Evolutionary conservation across 2,113 vertebrate species (phyloP), one percentile per base, ranked within the genome.

Genomic region (Lepisosteus oculatus): DNA sequence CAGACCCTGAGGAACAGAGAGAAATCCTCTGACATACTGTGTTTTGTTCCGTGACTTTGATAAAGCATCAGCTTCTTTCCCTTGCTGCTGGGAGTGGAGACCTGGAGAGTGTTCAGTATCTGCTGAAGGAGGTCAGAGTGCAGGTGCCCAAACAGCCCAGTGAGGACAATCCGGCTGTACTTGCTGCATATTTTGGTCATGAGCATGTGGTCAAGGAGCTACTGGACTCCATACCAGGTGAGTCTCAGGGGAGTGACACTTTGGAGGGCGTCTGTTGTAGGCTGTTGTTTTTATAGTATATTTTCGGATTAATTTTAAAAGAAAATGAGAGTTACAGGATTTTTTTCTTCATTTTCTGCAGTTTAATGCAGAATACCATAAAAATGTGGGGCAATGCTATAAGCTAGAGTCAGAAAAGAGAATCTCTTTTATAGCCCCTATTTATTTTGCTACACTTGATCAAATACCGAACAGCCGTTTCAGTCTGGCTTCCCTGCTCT

Each of bases 141-240:
- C 5, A 81, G 13, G 74, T 97, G 3, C 88, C 93, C 0, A 89
- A 81, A 0, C 94, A 97, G 55, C 95, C 92, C 3, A 92, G 81
- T 0, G 88, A 94, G 17, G 87, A 85, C 76, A 95, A 98, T 62
- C 94, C 97, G 0, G 95, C 93, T 0, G 90, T 98, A 76, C 75
- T 95, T 70, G 97, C 97, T 0, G 92, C 95, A 0, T 90, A 90
- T 78, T 91, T 87, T 8, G 97, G 97, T 15, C 93, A 97, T 65
- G 74, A 83, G 3, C 78, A 83, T 0, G 2, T 97, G 2, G 91
- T 95, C 61, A 91, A 87, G 65, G 91, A 95, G 68, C 85, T 99
- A 66, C 91, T 99, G 54, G 93, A 96, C 80, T 92, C 94, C 6
- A 76, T 97, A 47, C 84, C 83, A 55, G 93, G 96, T 98, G 84